Percentiles rank a stretch among this genome's conserved stretches.
Conservation (phyloP, 2,113 vertebrate species). For the Phalacrocorax brasilianus region DNA sequence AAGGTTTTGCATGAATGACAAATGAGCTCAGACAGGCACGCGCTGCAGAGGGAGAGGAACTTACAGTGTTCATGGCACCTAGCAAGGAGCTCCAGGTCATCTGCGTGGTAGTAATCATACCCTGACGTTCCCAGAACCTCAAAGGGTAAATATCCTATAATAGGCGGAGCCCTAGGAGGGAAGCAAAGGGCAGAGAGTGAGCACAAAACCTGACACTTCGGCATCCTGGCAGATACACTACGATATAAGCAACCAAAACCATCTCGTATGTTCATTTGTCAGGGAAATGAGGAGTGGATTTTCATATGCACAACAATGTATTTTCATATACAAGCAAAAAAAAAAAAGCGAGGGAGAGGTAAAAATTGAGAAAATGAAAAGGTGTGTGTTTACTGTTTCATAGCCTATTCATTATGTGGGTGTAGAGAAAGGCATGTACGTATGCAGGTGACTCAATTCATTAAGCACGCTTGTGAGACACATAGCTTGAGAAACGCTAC, state of each 20-base stretch:
- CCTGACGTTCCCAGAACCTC: constrained; percentile 88
- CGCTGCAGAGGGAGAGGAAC: constrained; percentile 19
- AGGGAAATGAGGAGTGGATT: not conserved
- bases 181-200: constrained; percentile 28
- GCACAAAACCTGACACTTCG: not conserved
- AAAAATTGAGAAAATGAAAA: constrained; percentile 44
- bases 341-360: not conserved
- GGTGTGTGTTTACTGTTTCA: constrained; percentile 42
- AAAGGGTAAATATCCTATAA: constrained; percentile 90
- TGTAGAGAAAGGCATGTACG: constrained; percentile 27
- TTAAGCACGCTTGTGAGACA: constrained; percentile 29
- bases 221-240: not conserved
- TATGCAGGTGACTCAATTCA: constrained; percentile 51
- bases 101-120: constrained; percentile 90
- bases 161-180: constrained; percentile 81
- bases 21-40: not conserved
- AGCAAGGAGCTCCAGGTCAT: constrained; percentile 87
- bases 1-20: not conserved
- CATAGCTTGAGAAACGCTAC: constrained; percentile 4
- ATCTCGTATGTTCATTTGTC: not conserved
- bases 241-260: not conserved
- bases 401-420: constrained; percentile 51
- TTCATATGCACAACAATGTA: not conserved
- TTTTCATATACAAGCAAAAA: not conserved
- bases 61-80: constrained; percentile 89